Conservation (phyloP, 2,888 invertebrate genomes). For the Gibbula magus region DNA sequence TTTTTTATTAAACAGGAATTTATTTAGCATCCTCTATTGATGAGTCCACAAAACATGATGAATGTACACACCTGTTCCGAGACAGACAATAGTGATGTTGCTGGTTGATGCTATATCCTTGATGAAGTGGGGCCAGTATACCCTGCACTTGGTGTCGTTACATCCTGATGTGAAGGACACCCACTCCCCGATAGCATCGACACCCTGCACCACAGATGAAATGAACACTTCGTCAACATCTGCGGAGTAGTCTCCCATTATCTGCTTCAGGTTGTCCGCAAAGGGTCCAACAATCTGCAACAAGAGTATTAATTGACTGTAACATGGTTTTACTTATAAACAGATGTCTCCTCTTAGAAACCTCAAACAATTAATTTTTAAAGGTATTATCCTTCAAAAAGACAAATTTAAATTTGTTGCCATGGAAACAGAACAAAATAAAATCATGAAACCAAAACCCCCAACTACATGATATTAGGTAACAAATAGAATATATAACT, state of each 20-base stretch:
- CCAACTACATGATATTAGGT: no score
- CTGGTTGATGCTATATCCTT: constrained; percentile 49
- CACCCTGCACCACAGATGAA: constrained; percentile 59
- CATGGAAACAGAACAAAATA: no score
- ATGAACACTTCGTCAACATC: constrained; percentile 48
- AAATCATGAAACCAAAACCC: no score
- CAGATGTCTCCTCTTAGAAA: neutral
- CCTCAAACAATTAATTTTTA: no score
- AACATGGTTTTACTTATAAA: neutral
- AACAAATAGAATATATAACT: no score
- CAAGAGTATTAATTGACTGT: neutral
- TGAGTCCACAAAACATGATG: no score
- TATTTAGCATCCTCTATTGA: no score
- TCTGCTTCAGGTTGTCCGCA: constrained; percentile 59
- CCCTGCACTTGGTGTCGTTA: constrained; percentile 49
- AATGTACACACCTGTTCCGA: constrained; percentile 62
- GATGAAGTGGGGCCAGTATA: constrained; percentile 50
- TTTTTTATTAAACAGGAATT: no score
- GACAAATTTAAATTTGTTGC: no score
- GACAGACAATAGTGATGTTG: constrained; percentile 63
- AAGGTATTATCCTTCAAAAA: no score
- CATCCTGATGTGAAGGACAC: constrained; percentile 61
- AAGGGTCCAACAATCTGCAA: constrained; percentile 71
- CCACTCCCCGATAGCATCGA: constrained; percentile 45
- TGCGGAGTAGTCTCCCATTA: constrained; percentile 69